Conservation (phyloP, 1,140 invertebrate species). For the Drosophila kanapiae region DNA sequence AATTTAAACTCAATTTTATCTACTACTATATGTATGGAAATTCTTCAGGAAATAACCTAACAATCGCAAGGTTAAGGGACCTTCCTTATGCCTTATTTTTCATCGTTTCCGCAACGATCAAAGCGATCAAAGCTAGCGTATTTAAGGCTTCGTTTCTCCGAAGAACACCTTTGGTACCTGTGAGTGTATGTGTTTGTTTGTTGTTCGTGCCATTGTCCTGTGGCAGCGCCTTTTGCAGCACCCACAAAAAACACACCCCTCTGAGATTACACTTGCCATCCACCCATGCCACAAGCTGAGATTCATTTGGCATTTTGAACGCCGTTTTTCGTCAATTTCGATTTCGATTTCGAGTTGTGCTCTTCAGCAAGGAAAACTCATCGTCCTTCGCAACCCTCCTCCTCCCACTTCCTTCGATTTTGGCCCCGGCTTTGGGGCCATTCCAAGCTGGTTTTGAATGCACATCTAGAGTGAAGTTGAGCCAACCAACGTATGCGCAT, state of each 20-base stretch:
- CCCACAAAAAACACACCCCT: conserved; percentile 1
- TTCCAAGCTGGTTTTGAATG: conserved; percentile 20
- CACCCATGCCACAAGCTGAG: conserved; percentile 48
- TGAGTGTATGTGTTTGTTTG: background rate
- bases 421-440: background rate
- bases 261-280: conserved; percentile 10
- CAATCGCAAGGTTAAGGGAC: background rate
- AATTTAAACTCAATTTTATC: too few species aligned
- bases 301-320: conserved; percentile 58
- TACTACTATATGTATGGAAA: background rate
- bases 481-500: conserved; percentile 34
- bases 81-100: background rate
- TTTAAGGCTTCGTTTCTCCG: background rate
- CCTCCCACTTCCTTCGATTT: background rate
- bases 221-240: background rate
- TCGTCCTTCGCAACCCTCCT: background rate
- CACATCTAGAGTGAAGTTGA: conserved; percentile 32
- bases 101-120: background rate
- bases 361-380: conserved; percentile 23
- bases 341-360: conserved; percentile 41
- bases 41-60: background rate
- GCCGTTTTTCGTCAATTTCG: conserved; percentile 55
- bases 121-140: background rate
- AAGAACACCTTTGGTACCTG: background rate
- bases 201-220: conserved; percentile 2